Evolutionary conservation across 2,113 vertebrate species (phyloP).

Genomic region (Osmerus eperlanus): DNA sequence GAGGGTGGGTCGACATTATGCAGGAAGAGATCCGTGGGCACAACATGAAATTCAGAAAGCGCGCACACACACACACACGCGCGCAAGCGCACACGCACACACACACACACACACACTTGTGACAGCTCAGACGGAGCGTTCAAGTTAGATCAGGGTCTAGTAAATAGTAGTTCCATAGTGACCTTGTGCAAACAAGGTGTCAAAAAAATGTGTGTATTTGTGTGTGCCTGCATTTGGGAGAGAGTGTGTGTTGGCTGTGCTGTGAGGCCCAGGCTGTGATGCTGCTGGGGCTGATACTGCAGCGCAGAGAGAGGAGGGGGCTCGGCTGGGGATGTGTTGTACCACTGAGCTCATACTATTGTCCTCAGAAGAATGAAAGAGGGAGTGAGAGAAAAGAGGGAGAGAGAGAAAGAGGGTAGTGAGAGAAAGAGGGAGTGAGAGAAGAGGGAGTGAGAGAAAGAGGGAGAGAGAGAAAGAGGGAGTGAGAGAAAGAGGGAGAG

Average conservation of each 20-base stretch:
- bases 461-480: background rate
- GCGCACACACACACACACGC: too few species aligned
- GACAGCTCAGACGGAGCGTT: too few species aligned
- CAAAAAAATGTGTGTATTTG: constrained; percentile 3
- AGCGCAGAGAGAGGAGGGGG: background rate
- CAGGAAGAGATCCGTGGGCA: background rate
- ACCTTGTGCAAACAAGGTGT: too few species aligned
- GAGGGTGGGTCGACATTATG: background rate
- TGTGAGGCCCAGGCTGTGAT: constrained; percentile 23
- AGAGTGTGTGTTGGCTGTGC: background rate
- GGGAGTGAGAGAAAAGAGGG: constrained; percentile 28
- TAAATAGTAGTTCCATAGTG: too few species aligned
- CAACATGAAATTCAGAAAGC: background rate
- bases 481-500: constrained; percentile 19
- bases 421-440: too few species aligned
- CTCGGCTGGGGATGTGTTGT: constrained; percentile 20
- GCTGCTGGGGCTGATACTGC: background rate
- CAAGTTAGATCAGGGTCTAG: too few species aligned
- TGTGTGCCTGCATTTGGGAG: background rate
- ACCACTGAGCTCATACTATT: constrained; percentile 67
- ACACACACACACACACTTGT: too few species aligned
- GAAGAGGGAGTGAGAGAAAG: too few species aligned
- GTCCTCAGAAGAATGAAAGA: constrained; percentile 58
- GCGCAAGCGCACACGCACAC: too few species aligned
- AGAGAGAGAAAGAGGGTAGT: too few species aligned